phyloP scores from a whole-genome alignment of 2,113 vertebrate genomes.

The Thoracochromis brauschi region DNA sequence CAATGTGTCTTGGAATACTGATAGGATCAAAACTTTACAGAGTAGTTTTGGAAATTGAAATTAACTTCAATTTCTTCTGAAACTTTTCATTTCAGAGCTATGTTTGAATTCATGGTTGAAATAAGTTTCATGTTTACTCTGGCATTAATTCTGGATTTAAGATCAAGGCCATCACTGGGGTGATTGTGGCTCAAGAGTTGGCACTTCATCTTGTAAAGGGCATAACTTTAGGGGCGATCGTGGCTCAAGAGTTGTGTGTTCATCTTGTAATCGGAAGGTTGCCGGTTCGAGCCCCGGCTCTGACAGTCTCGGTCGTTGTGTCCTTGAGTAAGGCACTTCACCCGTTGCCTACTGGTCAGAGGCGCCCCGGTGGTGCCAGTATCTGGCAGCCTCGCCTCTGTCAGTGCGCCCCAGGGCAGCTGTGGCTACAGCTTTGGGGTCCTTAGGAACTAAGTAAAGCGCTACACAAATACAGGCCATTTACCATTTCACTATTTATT shows the following conservation, averaged over 20 bases:
- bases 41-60: neutral
- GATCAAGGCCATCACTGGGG: neutral
- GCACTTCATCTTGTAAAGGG: neutral
- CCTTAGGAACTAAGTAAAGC: neutral
- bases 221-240: neutral
- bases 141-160: neutral
- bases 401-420: neutral
- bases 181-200: neutral
- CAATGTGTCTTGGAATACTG: neutral
- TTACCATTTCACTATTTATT: neutral
- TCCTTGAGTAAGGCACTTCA: neutral
- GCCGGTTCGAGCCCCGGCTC: rapidly evolving
- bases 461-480: neutral
- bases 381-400: neutral
- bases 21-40: neutral
- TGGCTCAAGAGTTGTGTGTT: neutral
- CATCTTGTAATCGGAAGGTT: neutral
- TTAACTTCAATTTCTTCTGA: neutral
- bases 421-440: neutral
- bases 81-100: neutral
- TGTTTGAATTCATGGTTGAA: neutral
- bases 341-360: neutral
- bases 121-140: neutral
- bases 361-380: rapidly evolving
- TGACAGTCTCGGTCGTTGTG: neutral